A percentile compares a stretch with the other conserved stretches of the same genome.
These are phyloP conservation scores for Tenualosa ilisha DNA, from an alignment of 2,797 vertebrate genomes.

Conservation along the genomic window DNA sequence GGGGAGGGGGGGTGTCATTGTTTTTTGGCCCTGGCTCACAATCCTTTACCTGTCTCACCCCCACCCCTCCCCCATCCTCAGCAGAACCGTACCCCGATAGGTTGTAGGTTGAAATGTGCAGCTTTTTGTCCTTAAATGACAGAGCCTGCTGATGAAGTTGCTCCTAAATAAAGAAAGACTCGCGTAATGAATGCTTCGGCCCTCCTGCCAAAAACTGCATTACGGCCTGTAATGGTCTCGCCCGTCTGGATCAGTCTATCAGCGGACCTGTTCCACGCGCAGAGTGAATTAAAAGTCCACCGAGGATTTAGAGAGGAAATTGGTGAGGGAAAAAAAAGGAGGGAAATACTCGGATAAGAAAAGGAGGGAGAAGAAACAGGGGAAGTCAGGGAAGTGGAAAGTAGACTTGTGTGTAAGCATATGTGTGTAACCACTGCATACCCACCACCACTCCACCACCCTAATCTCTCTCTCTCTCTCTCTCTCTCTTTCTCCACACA, in stretches of 20 bases:
- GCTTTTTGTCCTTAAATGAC: slow-evolving; percentile 62
- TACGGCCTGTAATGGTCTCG: slow-evolving; percentile 58
- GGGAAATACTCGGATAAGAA: neutral
- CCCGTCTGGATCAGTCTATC: slow-evolving; percentile 53
- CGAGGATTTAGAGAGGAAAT: slow-evolving; percentile 41
- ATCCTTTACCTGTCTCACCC: neutral
- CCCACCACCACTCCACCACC: neutral
- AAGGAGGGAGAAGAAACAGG: neutral
- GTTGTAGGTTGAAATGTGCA: neutral
- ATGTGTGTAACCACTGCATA: neutral
- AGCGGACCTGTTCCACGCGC: slow-evolving; percentile 37
- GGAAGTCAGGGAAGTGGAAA: neutral
- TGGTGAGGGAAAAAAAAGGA: slow-evolving; percentile 8
- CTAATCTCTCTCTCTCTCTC: no score
- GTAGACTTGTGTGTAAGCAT: neutral
- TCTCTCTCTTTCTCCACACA: no score
- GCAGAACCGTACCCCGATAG: neutral
- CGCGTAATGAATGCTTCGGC: slow-evolving; percentile 55
- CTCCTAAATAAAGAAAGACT: slow-evolving; percentile 61
- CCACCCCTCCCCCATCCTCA: neutral
- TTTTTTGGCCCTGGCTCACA: slow-evolving; percentile 25
- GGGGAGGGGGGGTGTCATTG: neutral
- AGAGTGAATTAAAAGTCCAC: slow-evolving; percentile 51
- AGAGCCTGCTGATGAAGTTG: slow-evolving; percentile 57
- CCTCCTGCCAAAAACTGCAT: slow-evolving; percentile 66